Conservation (phyloP, 2,888 invertebrate species). For the Lordiphosa andalusiaca region DNA sequence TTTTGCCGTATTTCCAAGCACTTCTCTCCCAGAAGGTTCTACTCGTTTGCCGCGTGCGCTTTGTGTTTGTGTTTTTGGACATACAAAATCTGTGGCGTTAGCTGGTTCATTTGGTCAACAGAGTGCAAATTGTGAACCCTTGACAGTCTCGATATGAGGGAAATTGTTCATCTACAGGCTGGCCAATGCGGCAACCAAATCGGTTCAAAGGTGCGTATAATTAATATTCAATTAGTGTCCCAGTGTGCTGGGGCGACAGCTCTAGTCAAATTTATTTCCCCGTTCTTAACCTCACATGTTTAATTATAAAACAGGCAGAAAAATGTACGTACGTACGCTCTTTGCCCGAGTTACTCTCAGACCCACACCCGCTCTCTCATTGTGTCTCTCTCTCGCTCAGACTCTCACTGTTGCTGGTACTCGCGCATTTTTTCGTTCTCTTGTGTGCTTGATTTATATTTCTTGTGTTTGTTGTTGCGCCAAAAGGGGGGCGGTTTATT, state of each 20-base stretch:
- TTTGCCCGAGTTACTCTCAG: constrained; percentile 18
- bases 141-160: constrained; percentile 85
- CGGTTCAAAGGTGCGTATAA: constrained; percentile 89
- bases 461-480: constrained; percentile 10
- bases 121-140: constrained; percentile 7
- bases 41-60: constrained; percentile 13
- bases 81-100: constrained; percentile 17
- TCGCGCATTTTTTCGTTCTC: constrained; percentile 21
- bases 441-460: constrained; percentile 23
- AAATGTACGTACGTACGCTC: constrained; percentile 32
- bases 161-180: constrained; percentile 94
- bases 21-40: not conserved
- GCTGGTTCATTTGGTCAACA: constrained; percentile 17
- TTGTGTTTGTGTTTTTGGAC: constrained; percentile 20
- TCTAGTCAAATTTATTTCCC: constrained; percentile 29
- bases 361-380: constrained; percentile 5
- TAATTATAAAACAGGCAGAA: constrained; percentile 69
- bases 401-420: constrained; percentile 1
- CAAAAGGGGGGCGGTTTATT: constrained; percentile 10
- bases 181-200: constrained; percentile 96
- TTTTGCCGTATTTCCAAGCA: constrained; percentile 27
- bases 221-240: constrained; percentile 39
- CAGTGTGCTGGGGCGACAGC: constrained; percentile 11
- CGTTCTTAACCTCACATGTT: constrained; percentile 72
- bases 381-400: constrained; percentile 8